Evolutionary conservation across 2,888 invertebrate species (phyloP).

Genomic region (Helobdella robusta): DNA sequence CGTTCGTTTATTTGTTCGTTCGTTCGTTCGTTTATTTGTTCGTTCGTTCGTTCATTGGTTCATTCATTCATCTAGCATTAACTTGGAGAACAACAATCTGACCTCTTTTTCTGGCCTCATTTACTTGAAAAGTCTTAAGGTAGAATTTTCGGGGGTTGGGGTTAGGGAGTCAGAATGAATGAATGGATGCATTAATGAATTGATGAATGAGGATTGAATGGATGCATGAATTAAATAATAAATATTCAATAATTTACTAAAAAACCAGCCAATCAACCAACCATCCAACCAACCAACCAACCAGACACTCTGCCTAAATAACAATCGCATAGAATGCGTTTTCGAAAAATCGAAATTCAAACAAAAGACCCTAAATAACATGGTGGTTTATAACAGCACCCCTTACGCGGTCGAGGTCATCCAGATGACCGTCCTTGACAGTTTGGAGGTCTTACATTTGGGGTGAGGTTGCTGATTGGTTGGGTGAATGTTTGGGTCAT

Average conservation of each 20-base stretch:
- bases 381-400: neutral
- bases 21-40: no score
- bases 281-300: no score
- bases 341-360: constrained; percentile 34
- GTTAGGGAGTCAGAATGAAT: no score
- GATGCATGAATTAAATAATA: no score
- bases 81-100: constrained; percentile 49
- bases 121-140: constrained; percentile 45
- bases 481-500: neutral
- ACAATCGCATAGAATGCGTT: constrained; percentile 49
- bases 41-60: no score
- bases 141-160: constrained; percentile 37
- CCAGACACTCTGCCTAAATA: constrained; percentile 50
- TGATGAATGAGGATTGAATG: no score
- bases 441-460: constrained; percentile 48
- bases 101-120: constrained; percentile 48
- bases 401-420: constrained; percentile 34
- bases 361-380: neutral
- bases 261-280: no score
- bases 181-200: no score
- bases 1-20: no score
- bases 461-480: constrained; percentile 31
- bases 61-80: constrained; percentile 46
- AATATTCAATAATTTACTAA: no score
- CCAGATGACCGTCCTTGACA: constrained; percentile 43